Percentiles rank a stretch among this genome's conserved stretches.
These are phyloP conservation scores for Melipona beecheii DNA, from an alignment of 2,888 invertebrate species.

Conservation along the genomic window DNA sequence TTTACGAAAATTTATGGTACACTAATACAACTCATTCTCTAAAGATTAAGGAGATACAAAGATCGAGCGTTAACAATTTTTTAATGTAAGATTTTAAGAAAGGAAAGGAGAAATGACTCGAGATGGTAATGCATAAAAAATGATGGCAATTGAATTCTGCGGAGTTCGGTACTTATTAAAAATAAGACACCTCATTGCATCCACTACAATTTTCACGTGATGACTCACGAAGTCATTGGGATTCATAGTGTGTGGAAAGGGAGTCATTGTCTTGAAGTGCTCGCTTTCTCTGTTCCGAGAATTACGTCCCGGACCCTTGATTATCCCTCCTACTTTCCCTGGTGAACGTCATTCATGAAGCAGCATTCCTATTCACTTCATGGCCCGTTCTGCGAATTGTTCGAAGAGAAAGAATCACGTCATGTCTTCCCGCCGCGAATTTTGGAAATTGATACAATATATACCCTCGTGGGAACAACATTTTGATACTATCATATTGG, in stretches of 20 bases:
- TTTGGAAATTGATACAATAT: not conserved
- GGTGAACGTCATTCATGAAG: constrained; percentile 34
- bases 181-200: not conserved
- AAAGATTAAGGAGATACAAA: not conserved
- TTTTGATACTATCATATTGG: not conserved
- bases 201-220: constrained; percentile 28
- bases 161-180: not conserved
- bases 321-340: constrained; percentile 35
- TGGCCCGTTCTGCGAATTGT: constrained; percentile 22
- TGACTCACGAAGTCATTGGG: constrained; percentile 54
- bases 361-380: constrained; percentile 41
- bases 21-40: not conserved
- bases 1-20: not conserved
- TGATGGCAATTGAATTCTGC: not conserved
- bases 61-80: not conserved
- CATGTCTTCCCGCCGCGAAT: not conserved
- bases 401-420: constrained; percentile 32
- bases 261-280: constrained; percentile 29
- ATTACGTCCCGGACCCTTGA: constrained; percentile 25
- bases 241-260: constrained; percentile 45
- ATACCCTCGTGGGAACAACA: not conserved
- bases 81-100: not conserved
- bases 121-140: not conserved
- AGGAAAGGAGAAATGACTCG: not conserved
- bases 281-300: constrained; percentile 45